Evolutionary conservation across 2,888 invertebrate genomes (phyloP), one percentile per base, ranked within the genome.

Genomic region (Anoncus sp.): DNA sequence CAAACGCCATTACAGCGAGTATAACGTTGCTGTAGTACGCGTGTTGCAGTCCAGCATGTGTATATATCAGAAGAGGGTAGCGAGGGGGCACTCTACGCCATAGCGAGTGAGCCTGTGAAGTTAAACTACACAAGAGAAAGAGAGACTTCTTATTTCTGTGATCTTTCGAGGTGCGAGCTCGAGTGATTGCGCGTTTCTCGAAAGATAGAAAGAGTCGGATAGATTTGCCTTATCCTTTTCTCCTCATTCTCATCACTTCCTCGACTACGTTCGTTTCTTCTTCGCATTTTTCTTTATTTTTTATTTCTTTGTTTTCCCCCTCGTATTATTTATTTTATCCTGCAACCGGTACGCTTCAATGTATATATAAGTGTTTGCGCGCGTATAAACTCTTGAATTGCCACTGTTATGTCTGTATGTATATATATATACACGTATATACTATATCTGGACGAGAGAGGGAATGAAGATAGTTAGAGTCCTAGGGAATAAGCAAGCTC

Each of bases 1-100:
- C 81, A 76, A 77, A 77, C 72, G 74, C 77, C 79, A 83, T 85
- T 84, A 84, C 75, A 67, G 60, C 49, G 78, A 59, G 72, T 59
- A 79, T 72, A 79, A 75, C 69, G 71, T 67, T 60, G 55, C 40
- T 45, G 65, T n/a, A 20, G 22, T 71, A 71, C 70, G 70, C 70
- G 70, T 49, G 59, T 49, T 49, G 59, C n/a, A n/a, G 18, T 35
- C 16, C 5, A 40, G 16, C 20, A 24, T n/a, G 67, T 53, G 40
- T 73, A 49, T 59, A 59, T 63, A 40, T n/a, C 12, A 31, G 31
- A 53, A 43, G 40, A 57, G 24, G 55, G 18, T 59, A 47, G 40
- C 16, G 55, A 24, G 60, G 59, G 45, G 53, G 31, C 22, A 53
- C 31, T 55, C 35, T 24, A n/a, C 14, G 22, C 24, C 22, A 16